Percentiles rank a stretch among this genome's conserved stretches.
Evolutionary conservation across 1,140 invertebrate species (phyloP).

Genomic region (Drosophila eugracilis): DNA sequence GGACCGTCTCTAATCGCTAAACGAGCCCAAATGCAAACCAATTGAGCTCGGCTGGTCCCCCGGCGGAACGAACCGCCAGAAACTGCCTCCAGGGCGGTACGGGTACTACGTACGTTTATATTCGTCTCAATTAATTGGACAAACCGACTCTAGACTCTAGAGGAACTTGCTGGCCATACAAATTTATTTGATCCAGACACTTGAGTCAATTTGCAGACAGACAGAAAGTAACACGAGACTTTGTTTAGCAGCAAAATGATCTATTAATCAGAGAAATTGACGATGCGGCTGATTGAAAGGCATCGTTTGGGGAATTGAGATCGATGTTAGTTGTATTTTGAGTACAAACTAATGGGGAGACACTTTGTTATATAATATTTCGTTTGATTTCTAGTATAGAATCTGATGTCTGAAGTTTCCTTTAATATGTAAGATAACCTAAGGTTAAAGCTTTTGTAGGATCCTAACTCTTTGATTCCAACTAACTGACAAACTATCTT

Average conservation of each 20-base stretch:
- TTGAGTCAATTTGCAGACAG: constrained; percentile 56
- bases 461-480: no score
- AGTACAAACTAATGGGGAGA: not conserved
- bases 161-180: constrained; percentile 69
- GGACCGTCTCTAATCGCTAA: constrained; percentile 39
- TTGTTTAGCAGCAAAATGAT: constrained; percentile 37
- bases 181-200: constrained; percentile 66
- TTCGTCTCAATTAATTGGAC: constrained; percentile 57
- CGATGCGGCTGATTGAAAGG: constrained; percentile 8
- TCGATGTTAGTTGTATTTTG: no score
- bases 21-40: constrained; percentile 66
- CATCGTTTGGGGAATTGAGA: not conserved
- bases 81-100: constrained; percentile 35
- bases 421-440: no score
- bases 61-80: constrained; percentile 55
- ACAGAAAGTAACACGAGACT: constrained; percentile 34
- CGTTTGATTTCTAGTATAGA: no score
- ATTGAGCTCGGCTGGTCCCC: constrained; percentile 38
- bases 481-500: no score
- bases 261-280: constrained; percentile 24
- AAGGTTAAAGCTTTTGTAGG: no score
- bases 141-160: constrained; percentile 12
- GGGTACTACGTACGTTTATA: constrained; percentile 11
- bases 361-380: not conserved
- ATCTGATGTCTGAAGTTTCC: no score